These are phyloP conservation scores for Hyperoplus lanceolatus DNA, from an alignment of 2,797 vertebrate genomes.

Conservation along the genomic window DNA sequence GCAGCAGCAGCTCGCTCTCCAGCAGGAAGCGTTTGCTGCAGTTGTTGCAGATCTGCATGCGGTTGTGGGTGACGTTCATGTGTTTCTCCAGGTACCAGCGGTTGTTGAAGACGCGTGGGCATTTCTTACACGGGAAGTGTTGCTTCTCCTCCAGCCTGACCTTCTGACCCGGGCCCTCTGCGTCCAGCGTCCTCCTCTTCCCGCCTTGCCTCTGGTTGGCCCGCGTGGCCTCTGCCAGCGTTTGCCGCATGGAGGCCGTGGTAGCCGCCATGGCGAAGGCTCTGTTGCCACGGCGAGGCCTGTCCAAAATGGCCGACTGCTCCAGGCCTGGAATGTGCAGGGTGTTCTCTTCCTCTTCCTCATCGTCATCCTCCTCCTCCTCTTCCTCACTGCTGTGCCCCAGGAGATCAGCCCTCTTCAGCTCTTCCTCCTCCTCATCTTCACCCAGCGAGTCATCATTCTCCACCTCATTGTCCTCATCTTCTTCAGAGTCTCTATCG, in stretches of 20 bases:
- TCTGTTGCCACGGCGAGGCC: conserved; percentile 79
- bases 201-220: conserved; percentile 81
- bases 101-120: conserved; percentile 97
- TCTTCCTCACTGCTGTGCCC: conserved; percentile 79
- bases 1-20: conserved; percentile 95
- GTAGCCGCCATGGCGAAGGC: conserved; percentile 72
- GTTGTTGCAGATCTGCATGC: conserved; percentile 98
- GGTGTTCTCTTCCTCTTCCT: conserved; percentile 83
- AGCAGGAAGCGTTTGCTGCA: conserved; percentile 97
- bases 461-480: conserved; percentile 80
- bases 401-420: conserved; percentile 64
- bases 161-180: conserved; percentile 89
- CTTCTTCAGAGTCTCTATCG: conserved; percentile 73
- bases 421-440: conserved; percentile 76
- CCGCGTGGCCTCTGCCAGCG: conserved; percentile 72
- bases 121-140: conserved; percentile 95
- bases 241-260: conserved; percentile 78
- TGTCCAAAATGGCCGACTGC: conserved; percentile 65
- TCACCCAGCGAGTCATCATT: conserved; percentile 81
- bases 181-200: conserved; percentile 85
- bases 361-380: conserved; percentile 81
- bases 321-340: conserved; percentile 82
- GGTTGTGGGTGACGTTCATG: conserved; percentile 98
- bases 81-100: conserved; percentile 99
- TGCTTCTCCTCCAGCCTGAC: conserved; percentile 97